These are phyloP conservation scores for Neocrepidodera transversa DNA, from an alignment of 2,888 invertebrate genomes.

Conservation along the genomic window DNA sequence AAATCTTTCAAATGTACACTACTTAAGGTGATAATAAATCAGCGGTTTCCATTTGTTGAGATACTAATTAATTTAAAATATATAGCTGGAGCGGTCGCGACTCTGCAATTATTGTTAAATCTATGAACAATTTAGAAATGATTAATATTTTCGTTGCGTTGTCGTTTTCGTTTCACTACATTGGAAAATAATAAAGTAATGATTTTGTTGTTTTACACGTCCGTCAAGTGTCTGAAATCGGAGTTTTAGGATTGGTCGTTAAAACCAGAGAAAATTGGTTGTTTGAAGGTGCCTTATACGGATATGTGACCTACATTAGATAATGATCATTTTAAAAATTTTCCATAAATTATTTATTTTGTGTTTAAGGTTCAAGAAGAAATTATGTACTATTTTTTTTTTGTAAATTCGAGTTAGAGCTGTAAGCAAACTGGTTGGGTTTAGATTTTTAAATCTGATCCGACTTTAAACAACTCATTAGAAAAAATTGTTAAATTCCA, in stretches of 20 bases:
- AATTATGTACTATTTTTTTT: too few species aligned
- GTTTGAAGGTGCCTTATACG: too few species aligned
- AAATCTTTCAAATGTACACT: conserved; percentile 34
- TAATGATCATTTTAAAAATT: too few species aligned
- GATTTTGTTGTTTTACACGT: background rate
- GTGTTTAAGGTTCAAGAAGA: too few species aligned
- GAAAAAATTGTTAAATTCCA: too few species aligned
- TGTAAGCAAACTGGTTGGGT: too few species aligned
- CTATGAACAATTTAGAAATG: conserved; percentile 5
- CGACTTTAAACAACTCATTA: too few species aligned
- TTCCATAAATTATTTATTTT: too few species aligned
- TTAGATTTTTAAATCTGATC: too few species aligned
- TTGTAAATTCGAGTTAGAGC: too few species aligned
- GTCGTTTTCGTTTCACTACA: background rate
- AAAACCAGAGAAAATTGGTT: too few species aligned
- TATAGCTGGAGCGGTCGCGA: conserved; percentile 15
- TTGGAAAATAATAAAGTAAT: background rate
- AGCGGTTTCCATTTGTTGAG: conserved; percentile 33
- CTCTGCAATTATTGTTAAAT: conserved; percentile 6
- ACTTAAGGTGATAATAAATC: conserved; percentile 34
- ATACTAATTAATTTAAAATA: conserved; percentile 38
- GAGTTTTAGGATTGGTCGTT: background rate
- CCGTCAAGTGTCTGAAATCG: background rate
- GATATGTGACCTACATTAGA: too few species aligned
- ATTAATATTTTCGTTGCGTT: conserved; percentile 6